These are phyloP conservation scores for Coregonus sp. DNA, from an alignment of 2,797 vertebrate species.

Conservation along the genomic window DNA sequence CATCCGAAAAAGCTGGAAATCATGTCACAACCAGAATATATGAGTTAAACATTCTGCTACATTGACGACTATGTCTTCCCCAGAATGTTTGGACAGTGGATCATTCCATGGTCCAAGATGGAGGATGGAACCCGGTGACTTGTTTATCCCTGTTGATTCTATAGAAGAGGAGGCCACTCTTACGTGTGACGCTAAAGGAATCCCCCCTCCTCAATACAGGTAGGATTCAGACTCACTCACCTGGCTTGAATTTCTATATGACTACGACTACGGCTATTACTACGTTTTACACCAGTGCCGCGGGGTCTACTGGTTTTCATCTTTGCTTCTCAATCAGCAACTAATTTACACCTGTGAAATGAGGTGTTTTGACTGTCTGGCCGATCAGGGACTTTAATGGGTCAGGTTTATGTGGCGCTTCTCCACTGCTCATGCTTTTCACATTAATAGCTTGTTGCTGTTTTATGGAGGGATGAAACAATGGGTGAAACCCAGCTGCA, in stretches of 20 bases:
- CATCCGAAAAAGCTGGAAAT: slow-evolving; percentile 51
- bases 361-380: background rate
- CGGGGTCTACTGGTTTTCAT: background rate
- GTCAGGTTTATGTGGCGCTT: background rate
- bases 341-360: background rate
- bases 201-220: slow-evolving; percentile 77
- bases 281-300: too few relatives aligned
- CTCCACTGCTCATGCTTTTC: background rate
- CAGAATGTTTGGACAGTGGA: slow-evolving; percentile 76
- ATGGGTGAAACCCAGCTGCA: too few relatives aligned
- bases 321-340: background rate
- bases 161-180: slow-evolving; percentile 79
- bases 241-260: background rate
- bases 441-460: background rate
- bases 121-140: slow-evolving; percentile 80
- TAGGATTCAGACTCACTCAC: slow-evolving; percentile 25
- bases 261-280: too few relatives aligned
- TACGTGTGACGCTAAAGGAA: slow-evolving; percentile 78
- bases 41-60: background rate
- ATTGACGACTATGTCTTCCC: slow-evolving; percentile 1
- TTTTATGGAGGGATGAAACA: background rate
- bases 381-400: background rate
- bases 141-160: slow-evolving; percentile 77
- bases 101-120: slow-evolving; percentile 77
- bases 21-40: slow-evolving; percentile 49